These are phyloP conservation scores for Cassiopea xamachana DNA, from an alignment of 30 jellyfish, hydroid and myxozoan genomes.

Conservation along the genomic window DNA sequence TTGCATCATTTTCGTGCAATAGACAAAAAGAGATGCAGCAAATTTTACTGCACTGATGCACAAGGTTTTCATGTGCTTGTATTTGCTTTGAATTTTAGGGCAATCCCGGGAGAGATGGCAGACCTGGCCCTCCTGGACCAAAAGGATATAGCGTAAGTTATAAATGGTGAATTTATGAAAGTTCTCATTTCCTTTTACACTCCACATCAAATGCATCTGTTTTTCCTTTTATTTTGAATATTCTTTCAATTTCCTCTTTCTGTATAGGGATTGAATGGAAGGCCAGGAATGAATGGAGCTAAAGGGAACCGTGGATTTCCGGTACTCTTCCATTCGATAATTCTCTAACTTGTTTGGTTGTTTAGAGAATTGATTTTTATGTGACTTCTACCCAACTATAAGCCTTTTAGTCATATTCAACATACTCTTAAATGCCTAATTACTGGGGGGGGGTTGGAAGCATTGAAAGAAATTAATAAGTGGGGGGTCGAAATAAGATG, in stretches of 20 bases:
- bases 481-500: no score
- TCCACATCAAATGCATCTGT: not conserved
- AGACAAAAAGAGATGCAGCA: no score
- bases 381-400: no score
- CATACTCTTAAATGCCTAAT: no score
- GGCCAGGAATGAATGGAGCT: constrained; percentile 63
- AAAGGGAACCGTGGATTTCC: constrained; percentile 68
- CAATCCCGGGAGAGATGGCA: constrained; percentile 53
- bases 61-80: no score
- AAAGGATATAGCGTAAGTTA: constrained; percentile 34
- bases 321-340: constrained; percentile 3
- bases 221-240: not conserved
- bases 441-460: no score
- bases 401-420: no score
- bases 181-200: not conserved
- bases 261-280: constrained; percentile 60
- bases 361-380: not conserved
- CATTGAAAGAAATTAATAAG: no score
- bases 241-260: not conserved
- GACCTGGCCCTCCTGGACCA: constrained; percentile 62
- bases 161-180: not conserved
- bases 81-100: constrained; percentile 38
- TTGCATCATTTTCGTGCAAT: no score
- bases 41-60: no score
- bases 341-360: not conserved